Evolutionary conservation across 2,797 vertebrate genomes (phyloP).

Genomic region (Enteromius trimaculatus): DNA sequence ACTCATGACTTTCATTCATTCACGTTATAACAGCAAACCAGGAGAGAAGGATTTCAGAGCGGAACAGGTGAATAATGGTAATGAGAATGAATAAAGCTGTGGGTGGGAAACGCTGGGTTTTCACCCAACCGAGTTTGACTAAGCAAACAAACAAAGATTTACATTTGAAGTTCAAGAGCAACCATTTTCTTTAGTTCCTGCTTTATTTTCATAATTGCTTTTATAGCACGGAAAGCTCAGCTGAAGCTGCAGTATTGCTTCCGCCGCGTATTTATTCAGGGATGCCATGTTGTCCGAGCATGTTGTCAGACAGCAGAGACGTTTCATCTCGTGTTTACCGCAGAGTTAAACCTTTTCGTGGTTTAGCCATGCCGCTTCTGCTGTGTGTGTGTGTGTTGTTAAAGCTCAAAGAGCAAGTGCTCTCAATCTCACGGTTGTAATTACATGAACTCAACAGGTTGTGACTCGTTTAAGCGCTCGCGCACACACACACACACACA

Average conservation of each 20-base stretch:
- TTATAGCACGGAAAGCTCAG: not conserved
- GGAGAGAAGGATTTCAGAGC: not conserved
- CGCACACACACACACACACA: not conserved
- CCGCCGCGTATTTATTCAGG: not conserved
- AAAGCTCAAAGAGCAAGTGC: constrained; percentile 30
- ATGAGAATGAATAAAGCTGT: not conserved
- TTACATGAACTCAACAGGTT: constrained; percentile 41
- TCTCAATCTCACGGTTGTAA: constrained; percentile 45
- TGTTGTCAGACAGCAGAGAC: not conserved
- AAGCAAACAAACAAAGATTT: constrained; percentile 13
- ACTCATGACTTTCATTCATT: constrained; percentile 14
- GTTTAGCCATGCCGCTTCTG: not conserved
- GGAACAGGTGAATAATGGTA: not conserved
- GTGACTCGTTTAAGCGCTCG: constrained; percentile 29
- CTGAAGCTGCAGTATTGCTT: not conserved
- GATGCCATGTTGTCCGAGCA: not conserved
- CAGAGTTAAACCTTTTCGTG: not conserved
- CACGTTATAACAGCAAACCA: not conserved
- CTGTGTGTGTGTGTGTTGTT: constrained; percentile 12
- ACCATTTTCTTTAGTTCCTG: not conserved
- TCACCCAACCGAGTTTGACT: constrained; percentile 10
- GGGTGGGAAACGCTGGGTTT: not conserved
- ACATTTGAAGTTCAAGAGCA: constrained; percentile 24
- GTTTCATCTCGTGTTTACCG: not conserved
- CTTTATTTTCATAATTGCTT: constrained; percentile 23